Base-by-base conservation (phyloP, 2,797 vertebrate species). In the Epinephelus awoara region DNA sequence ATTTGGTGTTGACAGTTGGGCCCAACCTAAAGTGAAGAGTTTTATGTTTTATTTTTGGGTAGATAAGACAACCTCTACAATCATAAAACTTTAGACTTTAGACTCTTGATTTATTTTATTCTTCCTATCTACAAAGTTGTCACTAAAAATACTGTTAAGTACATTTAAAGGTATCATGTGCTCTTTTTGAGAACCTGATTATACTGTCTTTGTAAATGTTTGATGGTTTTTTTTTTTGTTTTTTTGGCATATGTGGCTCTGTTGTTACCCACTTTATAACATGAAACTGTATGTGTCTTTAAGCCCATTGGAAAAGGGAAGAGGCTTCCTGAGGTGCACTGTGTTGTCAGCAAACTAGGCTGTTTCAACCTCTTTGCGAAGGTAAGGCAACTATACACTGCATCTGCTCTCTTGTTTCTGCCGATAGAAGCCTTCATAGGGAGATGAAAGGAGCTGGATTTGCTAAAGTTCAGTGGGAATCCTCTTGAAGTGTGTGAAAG, bases 341-440 rank as follows among this genome's bases (percentile, higher is more conserved):
- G 98, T 90, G 97, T 99, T 76, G 96, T 99, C 74, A 99, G 98
- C 92, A 97, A 97, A 82, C 93, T 99, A 56, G 98, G 98, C 91
- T 99, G 98, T 93, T 99, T 99, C 96, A 97, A 97, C 92, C 96
- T 99, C 79, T 99, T 99, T 92, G 97, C 98, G 66, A 99, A 99
- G 97, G 98, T 99, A 94, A 96, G 91, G 64, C 68, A 63, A 27
- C 62, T 25, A 15, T n/a, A 64, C 58, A 50, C 12, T 23, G 2
- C 54, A 14, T 54, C 14, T 40, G 27, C 67, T 56, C n/a, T 54
- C 14, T 27, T 61, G 15, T 75, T 47, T 64, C n/a, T 73, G 64
- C 23, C 7, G 15, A 70, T 34, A 55, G 11, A 59, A 42, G 42
- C 23, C 23, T 76, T 76, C 61, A 40, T 18, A 13, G 42, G 2